Base-by-base conservation (phyloP, 2,888 invertebrate genomes). In the Apamea epomidion region DNA sequence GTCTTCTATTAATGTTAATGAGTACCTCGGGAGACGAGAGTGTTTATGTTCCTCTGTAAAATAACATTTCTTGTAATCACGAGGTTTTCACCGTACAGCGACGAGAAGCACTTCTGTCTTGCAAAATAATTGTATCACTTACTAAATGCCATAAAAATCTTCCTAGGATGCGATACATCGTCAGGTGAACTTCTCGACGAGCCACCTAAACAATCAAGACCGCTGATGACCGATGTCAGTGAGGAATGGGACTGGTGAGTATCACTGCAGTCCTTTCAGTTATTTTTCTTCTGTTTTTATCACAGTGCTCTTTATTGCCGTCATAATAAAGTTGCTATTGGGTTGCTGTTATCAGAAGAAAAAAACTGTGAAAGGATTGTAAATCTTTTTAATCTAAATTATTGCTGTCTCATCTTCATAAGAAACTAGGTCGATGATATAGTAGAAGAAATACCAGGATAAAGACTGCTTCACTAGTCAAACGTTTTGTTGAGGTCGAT, bases 211-310 rank as follows among this genome's bases (percentile, higher is more conserved):
- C 94, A 93, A 72, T 86, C 92, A 0, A 95, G 92, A 82, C 92
- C 91, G 0, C 94, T 95, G 85, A 91, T 93, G 82, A 91, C 93
- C 3, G 96, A 96, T 76, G 93, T 94, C 51, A 94, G 92, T 69
- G 96, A 96, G 7, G 96, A 96, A 76, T 97, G 97, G 97, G 96
- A 96, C 76, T 96, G 96, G 97, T 97, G 78, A 93, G 92, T 85
- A 14, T 14, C 14, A 37, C 5, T 29, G 4, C 60, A 14, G 12
- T n/a, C 6, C 14, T n/a, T 60, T 29, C 4, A n/a, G 60, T 60
- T 60, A 29, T 14, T 60, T 60, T 60, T n/a, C 6, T 60, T 60
- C 60, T 14, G 14, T 6, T 14, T n/a, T 60, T n/a, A 60, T 29
- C n/a, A n/a, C n/a, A 60, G 25, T 58, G 58, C 25, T 25, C 25